phyloP scores from a whole-genome alignment of 2,888 invertebrate species.

The Caenorhabditis drosophilae region DNA sequence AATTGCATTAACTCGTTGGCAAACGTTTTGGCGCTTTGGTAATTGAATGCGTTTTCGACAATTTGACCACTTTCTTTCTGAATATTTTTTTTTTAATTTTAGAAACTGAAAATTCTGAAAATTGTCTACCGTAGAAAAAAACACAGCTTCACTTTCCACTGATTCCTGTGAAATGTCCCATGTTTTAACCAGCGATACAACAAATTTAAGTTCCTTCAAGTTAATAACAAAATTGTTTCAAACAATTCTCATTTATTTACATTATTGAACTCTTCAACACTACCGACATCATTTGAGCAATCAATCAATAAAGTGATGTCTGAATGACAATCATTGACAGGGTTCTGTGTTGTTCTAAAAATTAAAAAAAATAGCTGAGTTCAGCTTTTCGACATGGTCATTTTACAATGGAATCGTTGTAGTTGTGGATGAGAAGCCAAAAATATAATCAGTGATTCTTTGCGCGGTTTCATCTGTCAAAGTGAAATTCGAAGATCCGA shows the following conservation, averaged over 20 bases:
- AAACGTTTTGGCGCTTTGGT: constrained; percentile 20
- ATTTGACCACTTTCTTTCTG: constrained; percentile 21
- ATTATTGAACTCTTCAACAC: constrained; percentile 14
- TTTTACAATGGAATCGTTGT: constrained; percentile 10
- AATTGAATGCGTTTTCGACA: constrained; percentile 21
- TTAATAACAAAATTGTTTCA: neutral
- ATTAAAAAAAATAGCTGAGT: too few relatives aligned
- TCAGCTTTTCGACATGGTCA: too few relatives aligned
- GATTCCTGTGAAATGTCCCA: constrained; percentile 36
- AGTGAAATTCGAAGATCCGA: constrained; percentile 16
- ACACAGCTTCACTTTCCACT: constrained; percentile 24
- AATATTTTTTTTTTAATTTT: neutral
- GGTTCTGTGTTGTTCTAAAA: constrained; percentile 15
- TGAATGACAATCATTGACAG: constrained; percentile 27
- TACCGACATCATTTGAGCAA: constrained; percentile 27
- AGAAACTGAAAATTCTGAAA: neutral
- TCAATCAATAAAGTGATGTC: constrained; percentile 39
- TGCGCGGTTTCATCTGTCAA: constrained; percentile 12
- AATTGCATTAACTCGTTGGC: constrained; percentile 24
- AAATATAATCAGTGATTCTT: constrained; percentile 22
- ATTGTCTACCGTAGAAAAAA: constrained; percentile 15
- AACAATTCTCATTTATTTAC: constrained; percentile 2
- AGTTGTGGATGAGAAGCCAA: constrained; percentile 10
- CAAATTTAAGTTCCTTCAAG: constrained; percentile 30
- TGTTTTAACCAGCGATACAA: constrained; percentile 25